These are phyloP conservation scores for Drosophila incognita DNA, from an alignment of 2,888 invertebrate species.

Conservation along the genomic window DNA sequence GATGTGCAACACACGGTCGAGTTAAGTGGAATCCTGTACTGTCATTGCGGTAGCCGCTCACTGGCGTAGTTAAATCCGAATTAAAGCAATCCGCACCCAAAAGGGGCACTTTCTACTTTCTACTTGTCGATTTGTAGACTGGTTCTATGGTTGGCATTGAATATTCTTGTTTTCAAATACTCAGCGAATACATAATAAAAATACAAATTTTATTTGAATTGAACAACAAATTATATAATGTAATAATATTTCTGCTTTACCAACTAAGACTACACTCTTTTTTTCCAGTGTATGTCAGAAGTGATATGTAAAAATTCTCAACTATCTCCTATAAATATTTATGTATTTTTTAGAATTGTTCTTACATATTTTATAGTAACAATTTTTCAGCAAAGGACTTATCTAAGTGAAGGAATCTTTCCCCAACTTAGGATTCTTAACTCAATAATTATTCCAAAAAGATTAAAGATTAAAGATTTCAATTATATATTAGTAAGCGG, in stretches of 20 bases:
- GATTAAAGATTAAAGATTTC: background rate
- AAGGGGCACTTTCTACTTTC: background rate
- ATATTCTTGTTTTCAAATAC: background rate
- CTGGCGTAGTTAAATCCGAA: background rate
- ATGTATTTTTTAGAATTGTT: background rate
- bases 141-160: background rate
- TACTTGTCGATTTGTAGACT: background rate
- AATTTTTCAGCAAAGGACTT: background rate
- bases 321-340: background rate
- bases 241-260: background rate
- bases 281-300: background rate
- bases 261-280: background rate
- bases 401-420: too few species aligned
- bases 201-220: background rate
- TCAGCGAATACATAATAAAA: background rate
- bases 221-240: background rate
- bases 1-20: conserved; percentile 5
- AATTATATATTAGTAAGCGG: background rate
- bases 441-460: background rate
- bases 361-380: background rate
- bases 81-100: background rate
- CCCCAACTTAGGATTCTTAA: background rate
- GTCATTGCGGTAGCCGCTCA: conserved; percentile 12
- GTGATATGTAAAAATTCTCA: background rate
- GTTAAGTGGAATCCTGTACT: conserved; percentile 14